Evolutionary conservation across 2,888 invertebrate species (phyloP), one percentile per base, ranked within the genome.

Genomic region (Mactromeris polynyma): DNA sequence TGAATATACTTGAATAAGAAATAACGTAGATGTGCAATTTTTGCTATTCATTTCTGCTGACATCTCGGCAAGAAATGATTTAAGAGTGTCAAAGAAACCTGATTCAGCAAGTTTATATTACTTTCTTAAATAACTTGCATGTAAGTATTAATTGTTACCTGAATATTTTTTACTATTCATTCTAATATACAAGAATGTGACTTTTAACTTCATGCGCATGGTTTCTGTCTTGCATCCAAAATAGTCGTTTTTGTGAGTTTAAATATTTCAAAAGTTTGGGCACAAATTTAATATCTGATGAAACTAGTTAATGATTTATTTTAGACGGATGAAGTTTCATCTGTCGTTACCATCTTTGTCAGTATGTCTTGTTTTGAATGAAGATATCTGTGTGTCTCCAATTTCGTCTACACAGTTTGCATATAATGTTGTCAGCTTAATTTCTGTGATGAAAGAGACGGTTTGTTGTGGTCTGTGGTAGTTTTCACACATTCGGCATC

Each of bases 391-490:
- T 6, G 26, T 40, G 42, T 40, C 83, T 83, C 83, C 42, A 33
- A 73, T 83, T 83, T 83, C 83, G 83, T 83, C 83, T 83, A 73
- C 73, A 42, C 38, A 14, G 42, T 83, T 73, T 73, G 46, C 83
- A 83, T 83, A 73, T 73, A 46, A 83, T 73, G 42, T 73, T 17
- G 73, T 83, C 73, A 40, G 17, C 36, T 73, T 19, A 0, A n/a
- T 64, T 38, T 36, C 64, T 7, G 64, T 64, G 54, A 46, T 36
- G 58, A 82, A 82, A 82, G 82, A 69, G 42, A 33, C 26, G 11
- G 38, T 69, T 73, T 73, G 69, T 83, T 46, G 42, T 46, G 31
- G 9, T 64, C 21, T 83, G 42, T 2, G 7, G 69, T 26, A 14
- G 73, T 33, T 7, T 11, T 14, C 14, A 17, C 19, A 19, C 58